A percentile compares a stretch with the other conserved stretches of the same genome.
phyloP scores from a whole-genome alignment of 2,888 invertebrate genomes.

The Drosophila neotestacea region DNA sequence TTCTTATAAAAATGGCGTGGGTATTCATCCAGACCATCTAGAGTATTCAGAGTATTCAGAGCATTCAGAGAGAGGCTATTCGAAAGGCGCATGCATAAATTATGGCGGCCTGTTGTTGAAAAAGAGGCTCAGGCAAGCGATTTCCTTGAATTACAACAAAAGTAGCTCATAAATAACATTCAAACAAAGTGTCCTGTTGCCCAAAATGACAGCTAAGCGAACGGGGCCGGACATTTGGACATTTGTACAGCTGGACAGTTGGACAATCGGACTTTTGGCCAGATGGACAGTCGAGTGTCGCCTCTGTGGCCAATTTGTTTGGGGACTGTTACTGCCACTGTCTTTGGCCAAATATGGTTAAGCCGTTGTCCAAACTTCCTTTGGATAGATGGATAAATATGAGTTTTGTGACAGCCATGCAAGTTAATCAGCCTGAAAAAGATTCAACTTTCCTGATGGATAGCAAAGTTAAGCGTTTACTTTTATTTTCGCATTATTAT shows the following conservation, averaged over 20 bases:
- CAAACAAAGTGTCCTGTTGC: conserved; percentile 74
- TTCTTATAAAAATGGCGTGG: background rate
- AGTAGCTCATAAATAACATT: conserved; percentile 75
- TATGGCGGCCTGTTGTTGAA: conserved; percentile 48
- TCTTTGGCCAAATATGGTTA: conserved; percentile 34
- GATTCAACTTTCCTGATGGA: conserved; percentile 45
- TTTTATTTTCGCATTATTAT: conserved; percentile 7
- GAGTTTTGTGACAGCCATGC: conserved; percentile 53
- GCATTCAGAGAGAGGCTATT: background rate
- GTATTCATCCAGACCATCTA: conserved; percentile 1
- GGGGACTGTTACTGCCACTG: background rate
- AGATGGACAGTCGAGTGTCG: conserved; percentile 26
- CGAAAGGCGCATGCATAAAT: conserved; percentile 65
- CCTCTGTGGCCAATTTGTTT: conserved; percentile 43
- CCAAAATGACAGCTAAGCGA: conserved; percentile 52
- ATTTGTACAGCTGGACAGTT: conserved; percentile 7
- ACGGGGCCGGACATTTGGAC: conserved; percentile 5
- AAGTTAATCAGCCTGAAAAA: conserved; percentile 57
- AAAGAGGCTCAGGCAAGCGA: conserved; percentile 59
- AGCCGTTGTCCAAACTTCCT: conserved; percentile 48
- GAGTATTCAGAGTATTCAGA: background rate
- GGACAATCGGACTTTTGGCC: conserved; percentile 11
- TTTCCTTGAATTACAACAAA: conserved; percentile 79
- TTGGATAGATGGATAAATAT: conserved; percentile 60
- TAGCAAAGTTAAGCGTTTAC: conserved; percentile 39